Conservation (phyloP, 2,797 vertebrate species). For the Enoplosus armatus region DNA sequence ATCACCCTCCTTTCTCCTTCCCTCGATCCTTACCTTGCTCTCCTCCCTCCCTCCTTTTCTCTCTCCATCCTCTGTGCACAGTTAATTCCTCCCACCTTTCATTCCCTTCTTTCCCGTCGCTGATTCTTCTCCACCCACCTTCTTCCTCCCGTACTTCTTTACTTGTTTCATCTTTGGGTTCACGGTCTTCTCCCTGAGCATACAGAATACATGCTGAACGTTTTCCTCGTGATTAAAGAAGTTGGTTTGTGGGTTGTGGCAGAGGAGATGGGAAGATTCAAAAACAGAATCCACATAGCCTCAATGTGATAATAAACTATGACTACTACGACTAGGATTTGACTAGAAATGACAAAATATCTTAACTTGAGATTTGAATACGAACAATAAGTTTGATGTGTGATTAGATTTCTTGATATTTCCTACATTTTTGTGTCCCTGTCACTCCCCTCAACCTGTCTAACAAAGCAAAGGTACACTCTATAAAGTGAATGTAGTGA, state of each 20-base stretch:
- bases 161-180: background rate
- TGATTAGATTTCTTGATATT: background rate
- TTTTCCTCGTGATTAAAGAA: background rate
- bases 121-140: background rate
- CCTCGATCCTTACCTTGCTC: background rate
- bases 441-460: no score
- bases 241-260: background rate
- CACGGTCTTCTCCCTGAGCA: background rate
- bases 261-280: background rate
- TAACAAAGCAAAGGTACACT: background rate
- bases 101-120: background rate
- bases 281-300: background rate
- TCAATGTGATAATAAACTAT: background rate
- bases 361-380: background rate
- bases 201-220: background rate
- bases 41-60: background rate
- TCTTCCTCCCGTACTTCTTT: background rate
- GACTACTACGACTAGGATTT: no score
- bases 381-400: background rate
- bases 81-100: conserved; percentile 12
- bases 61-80: background rate
- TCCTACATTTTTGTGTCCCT: background rate
- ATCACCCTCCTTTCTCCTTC: background rate
- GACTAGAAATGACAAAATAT: background rate
- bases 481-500: background rate